These are phyloP conservation scores for Megaleporinus macrocephalus DNA, from an alignment of 2,113 vertebrate species.

Conservation along the genomic window DNA sequence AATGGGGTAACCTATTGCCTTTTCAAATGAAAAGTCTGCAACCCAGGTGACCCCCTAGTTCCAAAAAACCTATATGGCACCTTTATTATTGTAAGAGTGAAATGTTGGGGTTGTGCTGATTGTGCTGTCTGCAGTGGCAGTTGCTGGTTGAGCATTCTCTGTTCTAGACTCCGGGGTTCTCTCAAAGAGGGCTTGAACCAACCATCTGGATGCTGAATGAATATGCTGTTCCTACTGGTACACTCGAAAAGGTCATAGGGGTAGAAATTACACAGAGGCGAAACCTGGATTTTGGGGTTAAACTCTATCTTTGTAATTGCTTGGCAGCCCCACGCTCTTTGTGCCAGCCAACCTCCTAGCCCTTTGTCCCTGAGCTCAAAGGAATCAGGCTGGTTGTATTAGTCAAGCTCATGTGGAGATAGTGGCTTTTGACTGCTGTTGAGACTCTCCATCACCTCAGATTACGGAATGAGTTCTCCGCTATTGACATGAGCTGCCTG, in stretches of 20 bases:
- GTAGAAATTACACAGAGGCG: neutral
- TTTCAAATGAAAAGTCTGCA: no score
- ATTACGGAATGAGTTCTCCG: constrained; percentile 68
- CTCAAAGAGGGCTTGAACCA: neutral
- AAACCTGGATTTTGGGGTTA: neutral
- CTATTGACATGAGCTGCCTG: constrained; percentile 69
- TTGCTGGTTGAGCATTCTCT: no score
- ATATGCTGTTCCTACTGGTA: neutral
- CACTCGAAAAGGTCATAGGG: neutral
- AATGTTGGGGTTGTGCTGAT: no score
- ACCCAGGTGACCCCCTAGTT: no score
- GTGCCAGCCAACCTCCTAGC: neutral
- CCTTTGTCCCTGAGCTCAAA: constrained; percentile 52
- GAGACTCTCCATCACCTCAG: constrained; percentile 64
- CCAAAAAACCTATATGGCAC: no score
- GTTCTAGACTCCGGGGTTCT: neutral
- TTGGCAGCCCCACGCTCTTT: neutral
- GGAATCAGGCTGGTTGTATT: neutral
- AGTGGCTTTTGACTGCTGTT: constrained; percentile 64
- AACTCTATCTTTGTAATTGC: neutral
- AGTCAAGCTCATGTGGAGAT: constrained; percentile 50
- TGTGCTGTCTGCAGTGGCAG: no score
- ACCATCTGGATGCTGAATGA: neutral
- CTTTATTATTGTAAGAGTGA: no score
- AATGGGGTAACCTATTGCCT: no score